A percentile compares a stretch with the other conserved stretches of the same genome.
These are phyloP conservation scores for Ciconia boyciana DNA, from an alignment of 2,113 vertebrate genomes.

Conservation along the genomic window DNA sequence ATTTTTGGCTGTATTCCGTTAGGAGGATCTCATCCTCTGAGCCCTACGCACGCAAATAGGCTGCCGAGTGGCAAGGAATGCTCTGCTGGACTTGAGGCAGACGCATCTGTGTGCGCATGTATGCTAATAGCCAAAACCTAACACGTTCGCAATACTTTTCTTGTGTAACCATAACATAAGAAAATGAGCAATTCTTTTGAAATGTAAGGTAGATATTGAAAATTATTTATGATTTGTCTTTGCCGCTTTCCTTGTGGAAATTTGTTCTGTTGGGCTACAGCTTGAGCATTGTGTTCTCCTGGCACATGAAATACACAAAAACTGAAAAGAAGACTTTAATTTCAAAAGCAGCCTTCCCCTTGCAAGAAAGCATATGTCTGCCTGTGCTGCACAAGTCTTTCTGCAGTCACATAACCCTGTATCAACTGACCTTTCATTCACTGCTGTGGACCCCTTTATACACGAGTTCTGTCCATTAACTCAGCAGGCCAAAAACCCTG, in stretches of 20 bases:
- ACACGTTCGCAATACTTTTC: neutral
- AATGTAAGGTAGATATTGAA: neutral
- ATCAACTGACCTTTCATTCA: neutral
- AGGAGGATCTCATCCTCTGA: neutral
- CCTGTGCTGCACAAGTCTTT: neutral
- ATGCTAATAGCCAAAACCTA: neutral
- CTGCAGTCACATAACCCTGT: neutral
- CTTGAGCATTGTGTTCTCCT: neutral
- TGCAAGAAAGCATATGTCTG: neutral
- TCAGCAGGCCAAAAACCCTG: neutral
- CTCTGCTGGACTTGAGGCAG: neutral
- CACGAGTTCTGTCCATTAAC: neutral
- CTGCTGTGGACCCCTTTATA: neutral
- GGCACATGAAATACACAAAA: neutral
- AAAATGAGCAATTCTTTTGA: neutral
- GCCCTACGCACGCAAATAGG: rapidly evolving
- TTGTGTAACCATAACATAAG: neutral
- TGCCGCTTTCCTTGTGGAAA: neutral
- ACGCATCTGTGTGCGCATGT: neutral
- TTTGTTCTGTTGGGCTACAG: neutral
- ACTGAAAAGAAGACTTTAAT: neutral
- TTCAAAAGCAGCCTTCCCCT: neutral
- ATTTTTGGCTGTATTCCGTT: neutral
- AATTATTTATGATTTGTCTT: neutral
- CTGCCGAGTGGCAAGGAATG: neutral